A percentile compares a stretch with the other conserved stretches of the same genome.
Conservation (phyloP, 2,888 invertebrate species). For the Nemotelus nigrinus region DNA sequence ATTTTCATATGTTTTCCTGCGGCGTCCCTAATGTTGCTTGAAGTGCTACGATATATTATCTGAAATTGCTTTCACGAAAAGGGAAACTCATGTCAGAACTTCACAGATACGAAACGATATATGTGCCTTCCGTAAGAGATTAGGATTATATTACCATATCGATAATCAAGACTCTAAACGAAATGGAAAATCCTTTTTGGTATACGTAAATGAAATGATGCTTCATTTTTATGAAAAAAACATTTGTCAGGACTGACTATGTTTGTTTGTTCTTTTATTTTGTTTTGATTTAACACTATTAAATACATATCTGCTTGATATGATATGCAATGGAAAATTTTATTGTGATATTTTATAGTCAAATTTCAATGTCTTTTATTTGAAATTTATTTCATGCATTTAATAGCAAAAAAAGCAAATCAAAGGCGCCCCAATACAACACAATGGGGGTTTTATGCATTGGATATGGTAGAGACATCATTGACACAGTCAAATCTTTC, state of each 20-base stretch:
- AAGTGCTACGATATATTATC: conserved; percentile 41
- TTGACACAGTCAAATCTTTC: no score
- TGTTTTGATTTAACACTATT: not conserved
- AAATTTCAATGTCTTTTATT: no score
- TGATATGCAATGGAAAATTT: no score
- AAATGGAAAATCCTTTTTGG: conserved; percentile 26
- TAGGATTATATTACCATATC: conserved; percentile 36
- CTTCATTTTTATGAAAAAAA: not conserved
- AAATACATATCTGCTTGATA: not conserved
- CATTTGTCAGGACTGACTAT: conserved; percentile 20
- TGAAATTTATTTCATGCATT: no score
- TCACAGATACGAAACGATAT: conserved; percentile 21
- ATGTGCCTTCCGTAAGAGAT: conserved; percentile 28
- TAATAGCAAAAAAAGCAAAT: no score
- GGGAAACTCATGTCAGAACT: conserved; percentile 34
- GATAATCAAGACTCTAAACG: conserved; percentile 28
- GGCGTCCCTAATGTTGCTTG: conserved; percentile 39
- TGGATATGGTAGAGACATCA: no score
- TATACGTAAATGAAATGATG: conserved; percentile 34
- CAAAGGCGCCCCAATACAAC: no score
- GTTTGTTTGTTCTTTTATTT: not conserved
- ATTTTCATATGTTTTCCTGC: conserved; percentile 42
- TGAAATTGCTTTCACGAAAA: conserved; percentile 41
- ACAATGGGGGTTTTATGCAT: no score
- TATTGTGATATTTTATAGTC: no score